A percentile compares a stretch with the other conserved stretches of the same genome.
Evolutionary conservation across 2,797 vertebrate species (phyloP).

Genomic region (Taenioides sp.): DNA sequence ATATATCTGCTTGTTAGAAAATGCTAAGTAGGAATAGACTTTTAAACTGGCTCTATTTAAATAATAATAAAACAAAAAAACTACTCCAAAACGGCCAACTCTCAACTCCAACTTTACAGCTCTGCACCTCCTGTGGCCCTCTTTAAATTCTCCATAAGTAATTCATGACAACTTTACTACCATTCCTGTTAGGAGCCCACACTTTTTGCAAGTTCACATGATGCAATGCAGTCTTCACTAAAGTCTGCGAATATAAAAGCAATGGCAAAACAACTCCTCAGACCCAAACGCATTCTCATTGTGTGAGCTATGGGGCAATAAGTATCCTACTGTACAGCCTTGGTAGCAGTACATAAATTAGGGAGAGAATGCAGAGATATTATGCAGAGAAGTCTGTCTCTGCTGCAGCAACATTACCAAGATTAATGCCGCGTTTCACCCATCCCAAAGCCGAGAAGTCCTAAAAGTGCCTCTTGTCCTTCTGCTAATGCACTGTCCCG

Average conservation of each 20-base stretch:
- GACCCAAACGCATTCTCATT: constrained; percentile 45
- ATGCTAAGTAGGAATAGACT: neutral
- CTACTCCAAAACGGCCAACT: neutral
- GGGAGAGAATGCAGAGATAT: constrained; percentile 59
- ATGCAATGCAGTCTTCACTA: constrained; percentile 34
- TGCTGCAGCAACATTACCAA: constrained; percentile 69
- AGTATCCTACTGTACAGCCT: constrained; percentile 58
- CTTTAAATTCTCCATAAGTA: constrained; percentile 8
- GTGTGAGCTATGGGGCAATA: constrained; percentile 55
- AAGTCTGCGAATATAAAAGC: constrained; percentile 31
- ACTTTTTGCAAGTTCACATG: constrained; percentile 10
- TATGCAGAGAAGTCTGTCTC: constrained; percentile 70
- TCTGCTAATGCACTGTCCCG: constrained; percentile 60
- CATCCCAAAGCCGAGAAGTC: constrained; percentile 66
- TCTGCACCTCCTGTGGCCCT: constrained; percentile 1
- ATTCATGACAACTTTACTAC: constrained; percentile 16
- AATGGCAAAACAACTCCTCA: constrained; percentile 31
- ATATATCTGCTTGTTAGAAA: neutral
- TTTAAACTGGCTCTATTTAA: neutral
- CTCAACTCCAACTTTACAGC: neutral
- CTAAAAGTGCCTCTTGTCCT: constrained; percentile 67
- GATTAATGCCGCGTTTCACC: constrained; percentile 74
- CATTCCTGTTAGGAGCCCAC: constrained; percentile 7
- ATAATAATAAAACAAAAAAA: neutral
- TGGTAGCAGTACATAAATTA: constrained; percentile 74